Base-by-base conservation (phyloP, 1,140 invertebrate genomes). In the Mactra quadrangularis region DNA sequence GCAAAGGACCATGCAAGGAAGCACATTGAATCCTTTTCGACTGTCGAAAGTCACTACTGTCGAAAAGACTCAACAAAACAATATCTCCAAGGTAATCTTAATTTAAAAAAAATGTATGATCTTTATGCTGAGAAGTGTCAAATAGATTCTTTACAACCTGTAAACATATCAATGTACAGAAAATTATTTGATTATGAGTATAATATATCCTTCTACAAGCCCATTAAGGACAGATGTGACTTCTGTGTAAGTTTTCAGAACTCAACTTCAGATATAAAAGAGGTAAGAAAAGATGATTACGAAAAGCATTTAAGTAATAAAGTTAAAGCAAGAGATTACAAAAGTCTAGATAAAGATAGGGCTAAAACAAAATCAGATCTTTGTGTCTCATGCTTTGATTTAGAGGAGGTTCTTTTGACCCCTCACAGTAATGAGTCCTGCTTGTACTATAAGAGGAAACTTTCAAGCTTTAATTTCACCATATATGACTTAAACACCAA, bases 251-350 rank as follows among this genome's bases (percentile, higher is more conserved):
- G 11, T 2, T 41, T 7, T 29, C 57, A 57, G 25, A 29, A 75
- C 45, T 33, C 55, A 6, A 59, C 33, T 38, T 31, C 53, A 29
- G 13, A 33, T 33, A 45, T 62, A n/a, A 77, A 77, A 64, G 11
- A 7, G 19, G 41, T 29, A 62, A 62, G 29, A 22, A 62, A 77
- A 50, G 57, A 77, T n/a, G 50, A 27, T 22, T 77, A 77, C 60
- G 45, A 64, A 17, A 52, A n/a, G 27, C 74, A 64, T 64, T 33
- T 77, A n/a, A 64, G 22, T 62, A 77, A 64, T 25, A 77, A 77
- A 64, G n/a, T 17, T 38, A 33, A 50, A 52, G 74, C 74, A 13
- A 62, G 74, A 50, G 57, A 64, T 1, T 47, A 77, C 17, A 64
- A 77, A 77, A 27, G 50, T 31, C 6, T 17, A 64, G 47, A 62